Conservation (phyloP, 1,140 invertebrate genomes). For the Agraylea sexmaculata region DNA sequence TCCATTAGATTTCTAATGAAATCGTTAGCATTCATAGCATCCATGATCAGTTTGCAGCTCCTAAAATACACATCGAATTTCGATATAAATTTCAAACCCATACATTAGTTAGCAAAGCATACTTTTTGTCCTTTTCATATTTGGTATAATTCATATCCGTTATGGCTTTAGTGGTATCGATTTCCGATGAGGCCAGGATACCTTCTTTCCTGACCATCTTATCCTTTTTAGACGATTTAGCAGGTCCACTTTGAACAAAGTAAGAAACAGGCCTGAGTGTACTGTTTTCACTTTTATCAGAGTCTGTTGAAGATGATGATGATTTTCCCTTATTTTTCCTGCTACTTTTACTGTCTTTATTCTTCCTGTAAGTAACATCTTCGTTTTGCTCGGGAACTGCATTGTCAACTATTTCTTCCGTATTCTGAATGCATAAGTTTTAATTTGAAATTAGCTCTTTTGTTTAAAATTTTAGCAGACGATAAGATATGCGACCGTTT, state of each 20-base stretch:
- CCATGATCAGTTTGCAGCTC: conserved; percentile 40
- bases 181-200: background rate
- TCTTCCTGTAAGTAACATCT: too few relatives aligned
- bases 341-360: conserved; percentile 26
- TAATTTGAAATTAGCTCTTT: too few relatives aligned
- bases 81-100: conserved; percentile 1
- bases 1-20: conserved; percentile 86
- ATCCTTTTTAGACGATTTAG: conserved; percentile 3
- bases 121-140: conserved; percentile 33
- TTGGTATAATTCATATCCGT: conserved; percentile 13
- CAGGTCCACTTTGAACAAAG: too few relatives aligned
- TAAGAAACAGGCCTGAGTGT: too few relatives aligned
- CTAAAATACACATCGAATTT: conserved; percentile 23
- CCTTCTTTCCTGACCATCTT: background rate
- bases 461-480: too few relatives aligned
- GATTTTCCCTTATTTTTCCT: conserved; percentile 28
- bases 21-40: conserved; percentile 71
- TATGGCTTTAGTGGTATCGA: conserved; percentile 5
- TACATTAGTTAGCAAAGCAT: conserved; percentile 16
- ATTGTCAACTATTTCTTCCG: too few relatives aligned
- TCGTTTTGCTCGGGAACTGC: too few relatives aligned
- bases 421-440: too few relatives aligned
- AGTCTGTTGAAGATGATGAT: conserved; percentile 25
- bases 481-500: too few relatives aligned
- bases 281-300: conserved; percentile 24